phyloP scores from a whole-genome alignment of 1,140 invertebrate species.

The Halesus radiatus region DNA sequence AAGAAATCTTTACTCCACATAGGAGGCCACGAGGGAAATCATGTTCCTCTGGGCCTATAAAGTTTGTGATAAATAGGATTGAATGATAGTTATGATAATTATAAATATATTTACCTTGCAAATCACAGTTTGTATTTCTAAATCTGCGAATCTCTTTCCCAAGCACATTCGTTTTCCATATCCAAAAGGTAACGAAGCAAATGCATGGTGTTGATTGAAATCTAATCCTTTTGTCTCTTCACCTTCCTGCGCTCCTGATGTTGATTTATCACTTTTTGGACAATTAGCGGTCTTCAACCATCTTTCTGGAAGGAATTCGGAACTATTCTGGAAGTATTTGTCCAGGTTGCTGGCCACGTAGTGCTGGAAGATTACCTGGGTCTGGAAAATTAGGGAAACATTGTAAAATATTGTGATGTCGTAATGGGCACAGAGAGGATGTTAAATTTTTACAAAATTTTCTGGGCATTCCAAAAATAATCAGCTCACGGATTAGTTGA shows the following conservation, averaged over 20 bases:
- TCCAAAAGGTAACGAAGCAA: conserved; percentile 81
- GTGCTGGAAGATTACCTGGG: conserved; percentile 86
- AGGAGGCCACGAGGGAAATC: too few relatives aligned
- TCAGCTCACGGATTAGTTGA: too few relatives aligned
- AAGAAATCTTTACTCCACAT: too few relatives aligned
- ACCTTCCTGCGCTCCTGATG: not conserved
- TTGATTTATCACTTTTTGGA: not conserved
- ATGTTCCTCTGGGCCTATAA: too few relatives aligned
- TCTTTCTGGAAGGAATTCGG: conserved; percentile 81
- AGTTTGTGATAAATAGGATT: too few relatives aligned
- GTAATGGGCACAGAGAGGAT: too few relatives aligned
- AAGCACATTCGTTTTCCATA: conserved; percentile 83
- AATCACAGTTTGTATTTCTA: conserved; percentile 79
- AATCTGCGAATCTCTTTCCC: conserved; percentile 80
- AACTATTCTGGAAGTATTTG: conserved; percentile 78
- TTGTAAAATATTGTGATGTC: too few relatives aligned
- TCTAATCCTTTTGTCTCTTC: not conserved
- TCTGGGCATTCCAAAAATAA: too few relatives aligned
- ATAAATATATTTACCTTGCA: conserved; percentile 70
- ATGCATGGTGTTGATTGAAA: conserved; percentile 68
- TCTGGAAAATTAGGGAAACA: too few relatives aligned
- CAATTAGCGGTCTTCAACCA: conserved; percentile 74
- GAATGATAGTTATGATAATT: too few relatives aligned
- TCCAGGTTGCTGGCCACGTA: conserved; percentile 83
- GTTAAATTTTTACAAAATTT: too few relatives aligned